Conservation (phyloP, 2,888 invertebrate genomes). For the Sphecodes monilicornis region DNA sequence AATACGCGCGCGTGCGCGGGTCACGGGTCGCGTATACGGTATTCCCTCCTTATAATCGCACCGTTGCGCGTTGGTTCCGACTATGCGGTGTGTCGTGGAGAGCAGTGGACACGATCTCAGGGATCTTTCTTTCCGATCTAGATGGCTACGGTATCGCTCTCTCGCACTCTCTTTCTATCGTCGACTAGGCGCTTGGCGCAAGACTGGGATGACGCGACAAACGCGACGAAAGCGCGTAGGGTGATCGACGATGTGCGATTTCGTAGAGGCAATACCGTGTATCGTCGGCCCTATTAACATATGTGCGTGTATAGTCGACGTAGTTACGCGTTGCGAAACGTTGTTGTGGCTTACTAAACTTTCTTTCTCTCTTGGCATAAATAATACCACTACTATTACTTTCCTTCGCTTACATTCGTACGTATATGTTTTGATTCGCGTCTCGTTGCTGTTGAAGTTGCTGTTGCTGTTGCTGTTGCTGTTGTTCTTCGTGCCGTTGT, state of each 20-base stretch:
- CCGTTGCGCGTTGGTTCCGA: neutral
- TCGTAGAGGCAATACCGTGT: neutral
- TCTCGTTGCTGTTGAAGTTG: slow-evolving; percentile 10
- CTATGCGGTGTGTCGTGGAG: neutral
- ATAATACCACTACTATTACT: slow-evolving; percentile 55
- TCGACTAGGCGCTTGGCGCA: too few relatives aligned
- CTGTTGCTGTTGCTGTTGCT: neutral
- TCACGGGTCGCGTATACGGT: slow-evolving; percentile 25
- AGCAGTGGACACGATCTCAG: neutral
- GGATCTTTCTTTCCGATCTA: neutral
- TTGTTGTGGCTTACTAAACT: slow-evolving; percentile 76
- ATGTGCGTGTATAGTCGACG: slow-evolving; percentile 30
- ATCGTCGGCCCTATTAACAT: neutral
- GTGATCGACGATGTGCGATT: neutral
- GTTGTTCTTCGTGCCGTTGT: neutral
- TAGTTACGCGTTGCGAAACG: slow-evolving; percentile 53
- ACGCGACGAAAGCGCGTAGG: too few relatives aligned
- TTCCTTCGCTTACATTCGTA: slow-evolving; percentile 48
- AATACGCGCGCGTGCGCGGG: slow-evolving; percentile 42
- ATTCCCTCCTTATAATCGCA: neutral
- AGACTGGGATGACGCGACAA: neutral
- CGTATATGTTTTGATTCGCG: slow-evolving; percentile 27
- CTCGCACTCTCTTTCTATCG: neutral
- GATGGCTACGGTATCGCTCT: neutral
- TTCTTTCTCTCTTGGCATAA: slow-evolving; percentile 65